Base-by-base conservation (phyloP, 2,888 invertebrate species). In the Cataglyphis albicans region DNA sequence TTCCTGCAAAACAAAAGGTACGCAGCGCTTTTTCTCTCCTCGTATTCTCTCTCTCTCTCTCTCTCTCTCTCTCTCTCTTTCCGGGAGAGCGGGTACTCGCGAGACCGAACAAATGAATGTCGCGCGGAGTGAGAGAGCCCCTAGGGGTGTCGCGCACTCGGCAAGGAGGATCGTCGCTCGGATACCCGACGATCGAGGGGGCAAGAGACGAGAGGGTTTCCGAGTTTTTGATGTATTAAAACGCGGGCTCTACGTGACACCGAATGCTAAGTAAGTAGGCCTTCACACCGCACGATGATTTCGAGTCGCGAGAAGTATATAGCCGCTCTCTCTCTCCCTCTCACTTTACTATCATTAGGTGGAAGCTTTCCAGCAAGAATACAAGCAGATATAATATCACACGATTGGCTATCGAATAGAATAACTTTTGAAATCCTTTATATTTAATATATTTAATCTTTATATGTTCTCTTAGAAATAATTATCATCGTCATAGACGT, bases 161-260 rank as follows among this genome's bases (percentile, higher is more conserved):
- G 82, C 80, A 86, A 87, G 83, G 83, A 90, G 86, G 84, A 90
- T 86, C 85, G 76, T 78, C 83, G 85, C 78, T 44, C 32, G 78
- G 70, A 55, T 70, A 78, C 68, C 59, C 59, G 55, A 38, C 78
- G 32, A 67, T 32, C 21, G 64, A 48, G 59, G 57, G 57, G 85
- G 82, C 81, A 38, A 32, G 63, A 38, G 84, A 82, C 85, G 89
- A 81, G 82, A 88, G 88, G 90, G 85, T 88, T 87, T 86, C 48
- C 76, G 92, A 92, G 91, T 93, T 94, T 94, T 94, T 94, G 94
- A 94, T 93, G 93, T 94, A 94, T 94, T 94, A 94, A 94, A 94
- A 92, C 93, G 90, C 91, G 91, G 91, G 90, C 90, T 90, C 93
- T 94, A 94, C 94, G 94, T 94, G 94, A 94, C 94, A 94, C 93